These are phyloP conservation scores for Exocentrus adspersus DNA, from an alignment of 2,888 invertebrate genomes.

Conservation along the genomic window DNA sequence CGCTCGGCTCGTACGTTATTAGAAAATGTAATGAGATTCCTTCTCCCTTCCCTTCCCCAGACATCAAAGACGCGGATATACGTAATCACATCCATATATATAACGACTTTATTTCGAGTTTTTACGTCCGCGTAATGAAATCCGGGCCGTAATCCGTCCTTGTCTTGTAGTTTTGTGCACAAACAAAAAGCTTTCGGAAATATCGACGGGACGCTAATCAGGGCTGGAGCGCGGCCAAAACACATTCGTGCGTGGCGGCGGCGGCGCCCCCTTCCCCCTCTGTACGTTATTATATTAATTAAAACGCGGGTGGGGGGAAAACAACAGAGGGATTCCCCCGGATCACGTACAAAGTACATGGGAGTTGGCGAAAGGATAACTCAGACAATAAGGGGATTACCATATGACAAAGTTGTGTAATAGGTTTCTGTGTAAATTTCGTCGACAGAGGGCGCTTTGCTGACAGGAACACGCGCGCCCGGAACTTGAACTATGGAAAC, in stretches of 20 bases:
- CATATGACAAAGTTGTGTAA: not conserved
- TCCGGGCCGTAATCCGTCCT: not conserved
- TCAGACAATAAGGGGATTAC: not conserved
- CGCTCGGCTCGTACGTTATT: not conserved
- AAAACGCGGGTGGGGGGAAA: too few relatives aligned
- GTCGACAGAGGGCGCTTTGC: not conserved
- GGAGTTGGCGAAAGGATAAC: not conserved
- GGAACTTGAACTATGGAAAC: too few relatives aligned
- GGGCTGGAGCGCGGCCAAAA: too few relatives aligned
- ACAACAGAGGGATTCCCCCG: too few relatives aligned
- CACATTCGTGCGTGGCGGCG: too few relatives aligned
- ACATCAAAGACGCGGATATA: conserved; percentile 6
- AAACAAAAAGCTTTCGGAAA: not conserved
- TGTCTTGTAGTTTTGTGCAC: not conserved
- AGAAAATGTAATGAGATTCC: not conserved
- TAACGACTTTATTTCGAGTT: not conserved
- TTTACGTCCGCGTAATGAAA: not conserved
- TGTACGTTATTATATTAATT: too few relatives aligned
- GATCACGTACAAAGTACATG: not conserved
- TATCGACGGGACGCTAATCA: not conserved
- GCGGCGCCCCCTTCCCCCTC: too few relatives aligned
- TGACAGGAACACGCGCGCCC: not conserved
- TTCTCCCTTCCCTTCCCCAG: not conserved
- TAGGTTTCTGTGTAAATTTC: not conserved
- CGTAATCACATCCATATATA: too few relatives aligned